These are phyloP conservation scores for Lonchura striata DNA, from an alignment of 2,113 vertebrate species.

Conservation along the genomic window DNA sequence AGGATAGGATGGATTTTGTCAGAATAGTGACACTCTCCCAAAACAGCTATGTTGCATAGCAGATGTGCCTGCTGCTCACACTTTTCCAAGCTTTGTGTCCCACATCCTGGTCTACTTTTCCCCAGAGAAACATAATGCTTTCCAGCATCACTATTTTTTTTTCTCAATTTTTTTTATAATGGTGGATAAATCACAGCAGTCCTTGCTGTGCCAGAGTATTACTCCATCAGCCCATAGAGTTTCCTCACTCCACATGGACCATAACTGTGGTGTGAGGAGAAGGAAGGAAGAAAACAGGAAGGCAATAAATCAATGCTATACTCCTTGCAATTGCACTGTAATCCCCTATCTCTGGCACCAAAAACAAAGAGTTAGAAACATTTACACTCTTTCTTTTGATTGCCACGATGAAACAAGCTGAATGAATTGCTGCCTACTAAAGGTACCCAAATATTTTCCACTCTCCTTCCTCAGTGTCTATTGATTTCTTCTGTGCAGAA, in stretches of 20 bases:
- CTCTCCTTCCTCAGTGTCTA: neutral
- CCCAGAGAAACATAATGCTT: fast-evolving
- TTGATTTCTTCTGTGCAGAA: neutral
- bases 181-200: neutral
- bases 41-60: neutral
- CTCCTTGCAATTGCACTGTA: neutral
- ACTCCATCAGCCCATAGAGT: neutral
- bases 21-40: fast-evolving
- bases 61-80: neutral
- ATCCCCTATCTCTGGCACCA: neutral
- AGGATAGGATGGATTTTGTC: neutral
- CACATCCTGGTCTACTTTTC: neutral
- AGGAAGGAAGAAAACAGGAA: neutral
- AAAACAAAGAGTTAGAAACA: neutral
- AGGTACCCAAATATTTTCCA: neutral
- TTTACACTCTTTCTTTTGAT: neutral
- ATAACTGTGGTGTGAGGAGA: neutral
- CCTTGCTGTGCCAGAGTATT: neutral
- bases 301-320: neutral
- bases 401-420: neutral
- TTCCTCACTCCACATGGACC: neutral
- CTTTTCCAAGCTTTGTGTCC: neutral
- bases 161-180: neutral
- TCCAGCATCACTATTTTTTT: neutral
- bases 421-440: neutral